Base-by-base conservation (phyloP, 2,797 vertebrate genomes). In the Aselliscus stoliczkanus region DNA sequence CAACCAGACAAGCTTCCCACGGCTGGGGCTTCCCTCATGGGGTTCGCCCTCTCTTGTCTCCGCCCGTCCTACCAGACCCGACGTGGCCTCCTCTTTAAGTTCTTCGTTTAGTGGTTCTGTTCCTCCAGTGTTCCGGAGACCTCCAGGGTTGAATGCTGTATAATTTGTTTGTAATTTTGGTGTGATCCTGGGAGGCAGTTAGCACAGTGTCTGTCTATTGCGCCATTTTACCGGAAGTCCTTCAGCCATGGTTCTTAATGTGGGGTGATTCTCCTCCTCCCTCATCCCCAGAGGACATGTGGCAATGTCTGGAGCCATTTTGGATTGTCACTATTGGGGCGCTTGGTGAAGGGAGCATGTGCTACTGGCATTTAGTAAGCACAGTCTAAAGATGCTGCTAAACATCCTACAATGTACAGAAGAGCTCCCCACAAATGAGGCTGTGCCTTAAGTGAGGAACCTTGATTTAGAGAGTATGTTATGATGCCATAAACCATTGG, bases 261-360 rank as follows among this genome's bases (percentile, higher is more conserved):
- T 7, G 7, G 7, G 6, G 0, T 52, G 14, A 21, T 77, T 62
- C 39, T 72, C 27, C 39, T 72, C 27, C 62, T 39, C 23, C 10
- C 25, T 20, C 5, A 31, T 62, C 37, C 11, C 7, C 34, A 54
- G 13, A 6, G 23, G 44, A 82, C 50, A 73, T 42, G 6, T 47
- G 52, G n/a, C 34, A 73, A 69, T 47, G 12, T 83, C 54, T 76
- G 8, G n/a, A 88, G 13, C 92, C 1, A 23, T 27, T 83, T 31
- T 17, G 62, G 39, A 79, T 23, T 25, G 39, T 88, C 47, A 70
- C 5, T 56, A 3, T 2, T 62, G 37, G n/a, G 18, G 6, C 3
- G 5, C 42, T 65, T 29, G 70, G 44, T 9, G 5, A 0, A 2
- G 15, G 8, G 0, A 62, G 9, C 37, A 39, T 25, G 1, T 1